Base-by-base conservation (phyloP, 2,888 invertebrate genomes). In the Steinernema carpocapsae region DNA sequence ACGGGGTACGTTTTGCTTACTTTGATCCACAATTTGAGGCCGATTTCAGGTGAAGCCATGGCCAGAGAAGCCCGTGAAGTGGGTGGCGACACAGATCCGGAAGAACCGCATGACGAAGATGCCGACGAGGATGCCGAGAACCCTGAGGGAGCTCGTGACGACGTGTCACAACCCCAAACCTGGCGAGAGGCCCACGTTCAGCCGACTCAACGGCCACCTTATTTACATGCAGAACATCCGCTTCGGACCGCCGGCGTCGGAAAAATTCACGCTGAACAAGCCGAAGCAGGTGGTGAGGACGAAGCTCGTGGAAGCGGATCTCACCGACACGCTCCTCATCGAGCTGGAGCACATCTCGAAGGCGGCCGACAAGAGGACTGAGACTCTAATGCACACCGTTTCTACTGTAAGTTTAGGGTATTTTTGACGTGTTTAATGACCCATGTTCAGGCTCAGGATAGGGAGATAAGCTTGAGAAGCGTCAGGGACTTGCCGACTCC, bases 121-220 rank as follows among this genome's bases (percentile, higher is more conserved):
- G 22, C 73, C 73, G 22, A 37, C 12, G 12, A 7, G 45, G 19
- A 42, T 37, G 59, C 73, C 73, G 17, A 32, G 42, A 12, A 26
- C 14, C 24, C 17, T 73, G 59, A 37, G 37, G 17, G 73, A 73
- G 7, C 26, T 73, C 19, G 56, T 72, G 1, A 72, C 51, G 24
- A 71, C 56, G 10, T 82, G 83, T 43, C 84, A 84, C 84, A 48
- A 76, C 70, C 73, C 73, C 19, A 72, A 77, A 0, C 76, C 84
- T 0, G 74, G 59, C 1, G 70, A 80, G 10, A 77, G 84, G 42
- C 83, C 82, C 12, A 64, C 80, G 0, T 84, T 84, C 77, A 72
- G 32, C 12, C 17, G 17, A 1, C 64, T 64, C 32, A 10, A 26
- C 32, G 64, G 32, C 10, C 37, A 12, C 3, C 64, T 64, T 1